These are phyloP conservation scores for Trichonephila inaurata DNA, from an alignment of 1,140 invertebrate species.

Conservation along the genomic window DNA sequence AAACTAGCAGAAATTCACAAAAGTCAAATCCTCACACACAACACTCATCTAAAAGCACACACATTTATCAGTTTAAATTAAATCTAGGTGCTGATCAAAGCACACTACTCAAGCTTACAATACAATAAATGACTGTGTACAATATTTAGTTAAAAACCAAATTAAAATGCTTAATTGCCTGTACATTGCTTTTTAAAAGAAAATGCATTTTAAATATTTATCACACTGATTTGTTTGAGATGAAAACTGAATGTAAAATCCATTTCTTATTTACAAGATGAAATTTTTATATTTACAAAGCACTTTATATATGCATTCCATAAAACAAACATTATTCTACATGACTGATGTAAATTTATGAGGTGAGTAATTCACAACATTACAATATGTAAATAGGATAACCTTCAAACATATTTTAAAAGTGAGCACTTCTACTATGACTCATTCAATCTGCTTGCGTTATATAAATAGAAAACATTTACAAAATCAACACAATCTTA, in stretches of 20 bases:
- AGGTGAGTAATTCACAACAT: neutral
- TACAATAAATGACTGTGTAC: conserved; percentile 26
- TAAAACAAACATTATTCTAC: conserved; percentile 20
- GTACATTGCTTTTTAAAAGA: conserved; percentile 1
- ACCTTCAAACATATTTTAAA: neutral
- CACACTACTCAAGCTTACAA: neutral
- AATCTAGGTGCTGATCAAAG: neutral
- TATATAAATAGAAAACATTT: neutral
- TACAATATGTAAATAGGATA: conserved; percentile 5
- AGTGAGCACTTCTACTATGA: neutral
- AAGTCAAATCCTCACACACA: neutral
- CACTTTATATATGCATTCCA: neutral
- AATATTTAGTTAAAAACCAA: conserved; percentile 49
- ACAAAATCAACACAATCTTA: neutral
- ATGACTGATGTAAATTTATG: conserved; percentile 12
- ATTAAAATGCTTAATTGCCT: conserved; percentile 12
- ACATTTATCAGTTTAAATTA: conserved; percentile 31
- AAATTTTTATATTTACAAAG: conserved; percentile 44
- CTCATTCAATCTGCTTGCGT: neutral
- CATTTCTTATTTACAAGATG: conserved; percentile 31
- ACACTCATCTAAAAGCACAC: conserved; percentile 49
- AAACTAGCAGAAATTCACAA: neutral
- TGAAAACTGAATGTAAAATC: neutral
- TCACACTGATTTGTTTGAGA: conserved; percentile 34
- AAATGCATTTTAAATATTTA: conserved; percentile 56